Evolutionary conservation across 2,888 invertebrate genomes (phyloP), one percentile per base, ranked within the genome.

Genomic region (Tetanocera ferruginea): DNA sequence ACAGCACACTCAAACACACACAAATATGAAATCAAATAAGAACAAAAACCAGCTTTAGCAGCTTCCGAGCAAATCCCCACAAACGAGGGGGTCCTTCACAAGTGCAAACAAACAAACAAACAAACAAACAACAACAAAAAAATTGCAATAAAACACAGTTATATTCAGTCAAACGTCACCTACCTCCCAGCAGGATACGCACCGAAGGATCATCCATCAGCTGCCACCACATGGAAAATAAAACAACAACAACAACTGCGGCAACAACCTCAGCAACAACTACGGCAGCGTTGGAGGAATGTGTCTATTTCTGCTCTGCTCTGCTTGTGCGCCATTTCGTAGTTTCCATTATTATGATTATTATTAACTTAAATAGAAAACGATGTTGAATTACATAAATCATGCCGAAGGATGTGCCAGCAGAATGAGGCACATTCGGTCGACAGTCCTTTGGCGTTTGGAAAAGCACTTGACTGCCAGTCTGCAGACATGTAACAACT

Each of bases 331-430:
- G 83, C 85, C 86, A 84, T 86, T 86, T 86, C 84, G 82, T 85
- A 85, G 84, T 86, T 75, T 84, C 85, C 86, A 85, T 86, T 86
- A 86, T 86, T 86, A 85, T 85, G 86, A 86, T 86, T 86, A 85
- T 86, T 86, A 86, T 86, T 86, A 86, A 86, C 86, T 86, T 86
- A 86, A 86, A 86, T 86, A 86, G 85, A 85, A 86, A 86, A 86
- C 84, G 85, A 84, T 86, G 83, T 84, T 84, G 84, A 85, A 82
- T 84, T 84, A 83, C 85, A 86, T 86, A 86, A 86, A 85, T 86
- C 86, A 84, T 83, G 52, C 76, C 79, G 75, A 76, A 76, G 79
- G 76, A 79, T 72, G 34, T 34, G 75, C 82, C 83, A 80, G 83
- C 81, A 82, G 81, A 66, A 66, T 17, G 49, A 25, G 23, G 23